These are phyloP conservation scores for Panthera uncia DNA, from an alignment of 2,113 vertebrate species.

Conservation along the genomic window DNA sequence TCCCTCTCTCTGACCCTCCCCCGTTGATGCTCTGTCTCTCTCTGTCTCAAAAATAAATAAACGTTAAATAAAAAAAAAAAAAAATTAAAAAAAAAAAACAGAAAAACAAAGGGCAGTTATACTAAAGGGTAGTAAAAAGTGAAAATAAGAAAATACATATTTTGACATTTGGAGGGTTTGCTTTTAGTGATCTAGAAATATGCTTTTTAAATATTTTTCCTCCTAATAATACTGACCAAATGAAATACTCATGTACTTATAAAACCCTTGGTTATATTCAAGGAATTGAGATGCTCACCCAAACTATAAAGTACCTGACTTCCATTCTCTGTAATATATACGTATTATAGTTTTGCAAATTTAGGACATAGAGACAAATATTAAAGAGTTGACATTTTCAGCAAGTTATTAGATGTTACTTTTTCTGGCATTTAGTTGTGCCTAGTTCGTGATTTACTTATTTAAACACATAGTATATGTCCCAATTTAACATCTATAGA, in stretches of 20 bases:
- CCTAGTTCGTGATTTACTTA: constrained; percentile 1
- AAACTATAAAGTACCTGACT: background rate
- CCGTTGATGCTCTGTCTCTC: no score
- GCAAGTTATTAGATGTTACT: background rate
- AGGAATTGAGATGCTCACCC: background rate
- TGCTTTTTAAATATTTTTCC: constrained; percentile 10
- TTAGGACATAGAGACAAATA: background rate
- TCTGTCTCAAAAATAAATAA: no score
- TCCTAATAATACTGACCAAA: background rate
- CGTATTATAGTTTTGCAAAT: constrained; percentile 13
- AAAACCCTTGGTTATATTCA: background rate
- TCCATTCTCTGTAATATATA: background rate
- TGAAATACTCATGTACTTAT: background rate
- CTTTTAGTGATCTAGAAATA: constrained; percentile 2
- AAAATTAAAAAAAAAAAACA: no score
- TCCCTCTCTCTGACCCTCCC: no score
- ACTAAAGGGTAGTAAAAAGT: background rate
- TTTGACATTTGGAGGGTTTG: background rate
- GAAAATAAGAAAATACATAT: background rate
- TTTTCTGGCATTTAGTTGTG: constrained; percentile 35
- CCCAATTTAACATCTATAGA: background rate
- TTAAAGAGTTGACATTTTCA: background rate
- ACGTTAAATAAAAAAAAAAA: no score
- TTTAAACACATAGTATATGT: constrained; percentile 12
- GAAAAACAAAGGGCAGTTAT: background rate